Evolutionary conservation across 2,113 vertebrate species (phyloP), one percentile per base, ranked within the genome.

Genomic region (Cacatua alba): DNA sequence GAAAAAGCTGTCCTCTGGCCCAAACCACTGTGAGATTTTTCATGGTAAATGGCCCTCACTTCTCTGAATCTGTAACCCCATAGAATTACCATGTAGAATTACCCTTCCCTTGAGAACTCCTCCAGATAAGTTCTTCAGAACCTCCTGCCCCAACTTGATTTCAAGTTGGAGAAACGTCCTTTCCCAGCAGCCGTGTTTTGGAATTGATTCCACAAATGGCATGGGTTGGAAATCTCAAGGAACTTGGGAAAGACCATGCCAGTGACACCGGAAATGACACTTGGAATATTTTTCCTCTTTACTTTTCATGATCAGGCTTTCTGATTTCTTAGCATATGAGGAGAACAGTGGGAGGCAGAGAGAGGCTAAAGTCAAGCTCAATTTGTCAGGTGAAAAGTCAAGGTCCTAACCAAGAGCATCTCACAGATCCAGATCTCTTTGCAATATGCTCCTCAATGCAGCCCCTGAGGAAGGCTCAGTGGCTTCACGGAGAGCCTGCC

Each of bases 61-160:
- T 39, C 63, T 62, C 62, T 19, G 48, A 44, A 9, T 25, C 70
- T 52, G 3, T 23, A 20, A 12, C 24, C 24, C 63, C 1, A 3
- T 0, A 5, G 46, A 16, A 6, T 78, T 29, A 3, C 7, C 2
- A 41, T 44, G 69, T 28, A 59, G 51, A 69, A 35, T 53, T 37
- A 7, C 5, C 11, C 15, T 52, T 10, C 35, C 88, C 60, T 33
- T 53, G 60, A 55, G 69, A 82, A 8, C 57, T 48, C 76, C 28
- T 78, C 64, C 72, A 14, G 12, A 78, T 8, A 37, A 29, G 19
- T 3, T 26, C 43, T 77, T 35, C 79, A 80, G 63, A 74, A n/a
- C 33, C 62, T 44, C 0, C 0, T 57, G 53, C 29, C 55, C 60
- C 39, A 13, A 37, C 23, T 0, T 60, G 21, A 3, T 49, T 33